Base-by-base conservation (phyloP, 2,888 invertebrate genomes). In the Drosophila subsilvestris region DNA sequence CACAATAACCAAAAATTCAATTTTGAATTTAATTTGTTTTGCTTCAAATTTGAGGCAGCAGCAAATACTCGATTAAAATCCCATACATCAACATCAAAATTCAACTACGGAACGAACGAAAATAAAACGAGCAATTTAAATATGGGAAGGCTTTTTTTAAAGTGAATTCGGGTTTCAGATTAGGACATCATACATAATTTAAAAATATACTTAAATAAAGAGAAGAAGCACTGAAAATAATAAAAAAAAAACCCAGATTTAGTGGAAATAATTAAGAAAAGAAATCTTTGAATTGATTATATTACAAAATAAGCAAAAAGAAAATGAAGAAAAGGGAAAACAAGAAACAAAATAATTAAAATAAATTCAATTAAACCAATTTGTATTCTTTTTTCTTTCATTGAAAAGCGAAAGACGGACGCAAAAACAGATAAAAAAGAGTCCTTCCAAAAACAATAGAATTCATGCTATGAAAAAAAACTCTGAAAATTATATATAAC, bases 101-200 rank as follows among this genome's bases (percentile, higher is more conserved):
- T 51, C 72, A 61, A 62, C 43, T 45, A 43, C 44, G 29, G 37
- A 60, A 54, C 62, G 37, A 60, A 54, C 62, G 44, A 55, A 65
- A 53, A 68, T 18, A 77, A 73, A 76, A 67, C 58, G 80, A 72
- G 68, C 68, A 70, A 60, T 77, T 72, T 78, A 86, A 88, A 88
- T 83, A 32, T 73, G 72, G 61, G n/a, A 37, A 22, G 12, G 50
- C 86, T 88, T 88, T 88, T 80, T 83, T 63, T 71, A 60, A 55
- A 71, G 47, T 12, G 29, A 32, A 49, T 56, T 55, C 49, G 69
- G 65, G 18, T 14, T 55, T 22, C 48, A 47, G 48, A 27, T 67
- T 67, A 42, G 48, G 56, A 29, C 56, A 56, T 49, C 42, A 25
- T 43, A 55, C 42, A 68, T 43, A 68, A 68, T 17, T 59, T 32